These are phyloP conservation scores for Hyles vespertilio DNA, from an alignment of 1,140 invertebrate species.

Conservation along the genomic window DNA sequence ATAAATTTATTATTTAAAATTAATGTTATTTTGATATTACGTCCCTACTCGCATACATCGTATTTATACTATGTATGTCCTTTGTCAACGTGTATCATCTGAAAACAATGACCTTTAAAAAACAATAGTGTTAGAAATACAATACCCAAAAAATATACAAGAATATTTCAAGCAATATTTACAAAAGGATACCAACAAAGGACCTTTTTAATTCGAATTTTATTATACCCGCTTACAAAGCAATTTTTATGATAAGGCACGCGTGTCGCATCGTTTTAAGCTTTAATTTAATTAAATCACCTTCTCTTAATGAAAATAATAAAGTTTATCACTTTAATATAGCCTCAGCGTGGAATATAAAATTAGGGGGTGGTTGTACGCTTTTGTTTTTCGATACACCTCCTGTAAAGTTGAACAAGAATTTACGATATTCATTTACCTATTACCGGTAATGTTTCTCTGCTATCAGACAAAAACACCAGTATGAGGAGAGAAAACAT, in stretches of 20 bases:
- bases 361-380: conserved; percentile 16
- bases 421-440: no score
- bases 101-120: no score
- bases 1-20: no score
- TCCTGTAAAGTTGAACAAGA: not conserved
- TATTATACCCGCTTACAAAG: conserved; percentile 8
- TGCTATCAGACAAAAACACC: no score
- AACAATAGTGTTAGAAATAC: no score
- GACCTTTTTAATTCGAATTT: not conserved
- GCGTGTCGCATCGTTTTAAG: conserved; percentile 25
- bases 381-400: conserved; percentile 20
- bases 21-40: no score
- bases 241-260: conserved; percentile 31
- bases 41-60: no score
- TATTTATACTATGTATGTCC: no score
- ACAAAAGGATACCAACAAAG: not conserved
- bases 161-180: no score
- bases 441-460: not conserved
- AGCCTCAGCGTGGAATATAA: conserved; percentile 18
- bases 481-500: no score
- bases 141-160: no score
- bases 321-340: conserved; percentile 24
- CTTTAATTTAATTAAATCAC: conserved; percentile 27
- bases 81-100: no score
- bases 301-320: conserved; percentile 36